Base-by-base conservation (phyloP, 2,797 vertebrate genomes). In the Brotula barbata region DNA sequence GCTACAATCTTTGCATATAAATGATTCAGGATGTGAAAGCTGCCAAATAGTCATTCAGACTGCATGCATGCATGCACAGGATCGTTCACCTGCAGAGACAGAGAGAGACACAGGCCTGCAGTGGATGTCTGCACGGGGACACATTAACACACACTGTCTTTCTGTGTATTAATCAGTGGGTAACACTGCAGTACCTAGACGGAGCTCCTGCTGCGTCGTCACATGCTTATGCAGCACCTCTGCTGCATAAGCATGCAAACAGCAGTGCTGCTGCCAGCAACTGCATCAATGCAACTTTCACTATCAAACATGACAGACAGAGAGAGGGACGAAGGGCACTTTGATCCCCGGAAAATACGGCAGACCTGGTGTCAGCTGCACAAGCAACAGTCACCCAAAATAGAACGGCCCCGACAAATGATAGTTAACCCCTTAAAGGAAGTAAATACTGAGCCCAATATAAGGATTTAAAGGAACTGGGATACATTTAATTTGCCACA, bases 11-110 rank as follows among this genome's bases (percentile, higher is more conserved):
- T 28, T 17, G 28, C 15, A 16, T 54, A 57, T 85, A 51, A 77
- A 89, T 75, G 17, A 78, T 83, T 81, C 55, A 84, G 31, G 39
- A 57, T 45, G 55, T 2, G 49, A 66, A 75, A 15, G 3, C 49
- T 61, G 15, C n/a, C 37, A 40, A 62, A 56, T 3, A 42, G 50
- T 28, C 15, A 6, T 11, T 19, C 8, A 9, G 45, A 15, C 12
- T n/a, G 21, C 9, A 33, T 13, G 25, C 17, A 7, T 28, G 25
- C 7, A 7, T 28, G 25, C n/a, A n/a, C n/a, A n/a, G n/a, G n/a
- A n/a, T n/a, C n/a, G n/a, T n/a, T 22, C 21, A 37, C 50, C 36
- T 16, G 45, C 36, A n/a, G 17, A 28, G 25, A 28, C 25, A 28
- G 25, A 67, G 14, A 53, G 3, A 36, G 34, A 65, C 42, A 2